Evolutionary conservation across 2,113 vertebrate genomes (phyloP), one percentile per base, ranked within the genome.

Genomic region (Cygnus atratus): DNA sequence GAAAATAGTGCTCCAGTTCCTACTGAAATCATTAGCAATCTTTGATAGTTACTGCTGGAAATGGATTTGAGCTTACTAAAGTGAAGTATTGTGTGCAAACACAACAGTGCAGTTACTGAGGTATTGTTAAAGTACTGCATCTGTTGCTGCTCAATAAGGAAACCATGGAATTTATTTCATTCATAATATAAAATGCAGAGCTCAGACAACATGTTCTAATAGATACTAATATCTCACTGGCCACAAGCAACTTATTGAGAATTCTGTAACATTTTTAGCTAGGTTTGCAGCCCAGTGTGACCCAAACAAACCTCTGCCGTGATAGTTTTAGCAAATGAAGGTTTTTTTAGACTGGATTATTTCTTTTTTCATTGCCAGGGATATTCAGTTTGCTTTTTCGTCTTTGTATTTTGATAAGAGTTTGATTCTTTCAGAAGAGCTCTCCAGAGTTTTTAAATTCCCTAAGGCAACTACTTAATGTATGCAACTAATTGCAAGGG

Each of bases 401-500:
- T 76, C 80, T 93, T 87, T 96, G 57, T 97, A 87, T 96, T 95
- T 97, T 84, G 77, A 61, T 91, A 97, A 96, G 77, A 90, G 43
- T 94, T 74, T 87, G 65, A 88, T 93, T 97, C 71, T 95, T 97
- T 87, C 84, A 91, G 88, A 94, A 96, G 71, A 95, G 90, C 43
- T 95, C 95, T 89, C 90, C 76, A 82, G 77, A 92, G 88, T 66
- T 87, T 90, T 88, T 89, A 72, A 93, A 67, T 92, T 90, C 90
- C 84, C 87, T 72, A 90, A 52, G 86, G 95, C 88, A 71, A 86
- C 79, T 93, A 80, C 75, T 97, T 95, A 96, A 87, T 37, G 9
- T 88, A 94, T 54, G 77, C 91, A 96, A 81, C 65, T 97, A 90
- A 95, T 97, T 97, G 94, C 79, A 76, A 94, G 81, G 48, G 91